Evolutionary conservation across 2,113 vertebrate genomes (phyloP).

Genomic region (Thinocorus orbignyianus): DNA sequence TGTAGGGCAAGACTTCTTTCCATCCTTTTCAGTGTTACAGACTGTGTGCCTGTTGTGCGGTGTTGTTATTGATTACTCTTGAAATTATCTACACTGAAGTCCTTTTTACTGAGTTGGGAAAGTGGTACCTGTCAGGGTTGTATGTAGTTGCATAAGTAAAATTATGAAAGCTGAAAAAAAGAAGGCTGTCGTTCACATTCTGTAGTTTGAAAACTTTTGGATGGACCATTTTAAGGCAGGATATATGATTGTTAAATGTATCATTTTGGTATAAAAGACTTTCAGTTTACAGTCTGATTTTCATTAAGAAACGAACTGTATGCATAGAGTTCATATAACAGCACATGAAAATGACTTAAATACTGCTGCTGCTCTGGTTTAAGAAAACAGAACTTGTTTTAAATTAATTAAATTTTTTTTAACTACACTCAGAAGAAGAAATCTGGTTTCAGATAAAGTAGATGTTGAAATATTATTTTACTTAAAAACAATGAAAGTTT

Average conservation of each 20-base stretch:
- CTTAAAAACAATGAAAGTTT: not conserved
- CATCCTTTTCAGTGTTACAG: not conserved
- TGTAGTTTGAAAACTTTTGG: not conserved
- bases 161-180: not conserved
- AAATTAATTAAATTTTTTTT: not conserved
- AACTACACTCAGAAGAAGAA: not conserved
- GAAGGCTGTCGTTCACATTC: not conserved
- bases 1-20: not conserved
- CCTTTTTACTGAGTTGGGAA: not conserved
- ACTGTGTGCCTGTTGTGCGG: not conserved
- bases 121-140: not conserved
- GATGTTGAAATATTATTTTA: not conserved
- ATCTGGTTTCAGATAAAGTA: not conserved
- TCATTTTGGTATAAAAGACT: not conserved
- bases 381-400: not conserved
- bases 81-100: not conserved
- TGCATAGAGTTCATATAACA: not conserved
- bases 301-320: not conserved
- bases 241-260: not conserved
- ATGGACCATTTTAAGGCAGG: not conserved
- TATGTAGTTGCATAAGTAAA: not conserved
- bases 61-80: not conserved
- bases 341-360: not conserved
- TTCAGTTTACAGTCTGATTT: not conserved
- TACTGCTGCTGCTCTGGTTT: not conserved